Conservation (phyloP, 2,888 invertebrate species). For the Nymphalis urticae region DNA sequence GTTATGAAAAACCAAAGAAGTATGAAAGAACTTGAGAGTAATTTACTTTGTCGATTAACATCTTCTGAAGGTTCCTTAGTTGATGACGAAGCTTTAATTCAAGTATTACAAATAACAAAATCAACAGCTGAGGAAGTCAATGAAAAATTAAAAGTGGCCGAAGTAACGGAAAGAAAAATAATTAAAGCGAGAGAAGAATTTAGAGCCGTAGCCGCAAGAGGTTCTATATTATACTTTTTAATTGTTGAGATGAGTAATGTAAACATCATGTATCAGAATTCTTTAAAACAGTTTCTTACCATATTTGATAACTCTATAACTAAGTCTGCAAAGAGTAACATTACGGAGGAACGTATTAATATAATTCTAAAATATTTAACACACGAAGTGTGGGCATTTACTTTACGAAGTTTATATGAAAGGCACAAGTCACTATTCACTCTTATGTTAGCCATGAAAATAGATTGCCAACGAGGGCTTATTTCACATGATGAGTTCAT, state of each 20-base stretch:
- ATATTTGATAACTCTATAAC: slow-evolving; percentile 97
- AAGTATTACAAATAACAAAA: slow-evolving; percentile 92
- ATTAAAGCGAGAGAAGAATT: slow-evolving; percentile 97
- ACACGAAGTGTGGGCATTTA: slow-evolving; percentile 95
- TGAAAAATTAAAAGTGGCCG: slow-evolving; percentile 95
- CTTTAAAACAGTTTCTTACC: slow-evolving; percentile 94
- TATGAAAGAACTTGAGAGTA: slow-evolving; percentile 97
- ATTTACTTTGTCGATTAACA: slow-evolving; percentile 93
- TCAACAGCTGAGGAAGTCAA: slow-evolving; percentile 96
- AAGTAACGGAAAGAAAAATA: slow-evolving; percentile 96
- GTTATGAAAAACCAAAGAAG: slow-evolving; percentile 97
- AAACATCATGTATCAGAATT: slow-evolving; percentile 98
- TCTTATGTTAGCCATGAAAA: slow-evolving; percentile 96
- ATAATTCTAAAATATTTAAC: slow-evolving; percentile 95
- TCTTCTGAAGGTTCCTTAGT: slow-evolving; percentile 96
- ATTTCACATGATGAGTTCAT: slow-evolving; percentile 96
- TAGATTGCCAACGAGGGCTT: slow-evolving; percentile 90
- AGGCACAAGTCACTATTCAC: slow-evolving; percentile 96
- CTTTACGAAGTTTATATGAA: slow-evolving; percentile 95
- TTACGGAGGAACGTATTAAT: slow-evolving; percentile 92
- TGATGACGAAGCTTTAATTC: slow-evolving; percentile 96
- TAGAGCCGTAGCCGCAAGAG: slow-evolving; percentile 95
- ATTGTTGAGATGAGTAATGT: slow-evolving; percentile 99
- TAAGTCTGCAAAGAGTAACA: slow-evolving; percentile 91
- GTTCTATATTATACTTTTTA: slow-evolving; percentile 96